Percentiles rank a stretch among this genome's conserved stretches.
Evolutionary conservation across 2,888 invertebrate genomes (phyloP).

Genomic region (Drosophila demipolita): DNA sequence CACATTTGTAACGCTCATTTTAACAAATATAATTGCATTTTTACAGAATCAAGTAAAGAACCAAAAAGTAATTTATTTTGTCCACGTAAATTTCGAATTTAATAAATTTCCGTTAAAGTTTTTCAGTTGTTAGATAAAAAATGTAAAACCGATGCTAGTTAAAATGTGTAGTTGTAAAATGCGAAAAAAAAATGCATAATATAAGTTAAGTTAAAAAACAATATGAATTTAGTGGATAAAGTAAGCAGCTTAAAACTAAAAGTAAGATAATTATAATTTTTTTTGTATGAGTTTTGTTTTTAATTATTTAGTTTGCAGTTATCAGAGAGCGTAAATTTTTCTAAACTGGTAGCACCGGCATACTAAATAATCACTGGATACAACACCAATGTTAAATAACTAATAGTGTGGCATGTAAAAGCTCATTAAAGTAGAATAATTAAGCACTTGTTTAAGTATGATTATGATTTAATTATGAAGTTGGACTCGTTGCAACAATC

Average conservation of each 20-base stretch:
- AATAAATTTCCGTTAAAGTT: not conserved
- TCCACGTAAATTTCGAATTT: not conserved
- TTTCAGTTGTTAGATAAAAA: not conserved
- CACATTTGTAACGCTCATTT: not conserved
- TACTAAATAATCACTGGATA: constrained; percentile 48
- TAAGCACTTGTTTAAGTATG: constrained; percentile 5
- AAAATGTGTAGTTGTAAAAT: constrained; percentile 5
- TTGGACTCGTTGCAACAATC: not conserved
- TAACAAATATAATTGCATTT: not conserved
- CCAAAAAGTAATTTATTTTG: not conserved
- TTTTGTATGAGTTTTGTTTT: constrained; percentile 13
- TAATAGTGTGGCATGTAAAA: constrained; percentile 6
- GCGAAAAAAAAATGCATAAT: constrained; percentile 8
- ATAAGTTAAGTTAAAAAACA: not conserved
- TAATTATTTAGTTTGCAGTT: constrained; percentile 29
- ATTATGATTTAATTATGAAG: constrained; percentile 4
- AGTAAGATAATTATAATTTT: constrained; percentile 16
- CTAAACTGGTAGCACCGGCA: constrained; percentile 53
- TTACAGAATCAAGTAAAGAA: not conserved
- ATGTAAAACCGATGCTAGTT: constrained; percentile 4
- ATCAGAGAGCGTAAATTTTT: constrained; percentile 57
- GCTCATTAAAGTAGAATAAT: constrained; percentile 10
- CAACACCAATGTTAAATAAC: constrained; percentile 50
- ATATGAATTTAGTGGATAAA: constrained; percentile 12
- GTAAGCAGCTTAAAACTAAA: constrained; percentile 22